These are phyloP conservation scores for Nibea albiflora DNA, from an alignment of 2,113 vertebrate genomes.

Conservation along the genomic window DNA sequence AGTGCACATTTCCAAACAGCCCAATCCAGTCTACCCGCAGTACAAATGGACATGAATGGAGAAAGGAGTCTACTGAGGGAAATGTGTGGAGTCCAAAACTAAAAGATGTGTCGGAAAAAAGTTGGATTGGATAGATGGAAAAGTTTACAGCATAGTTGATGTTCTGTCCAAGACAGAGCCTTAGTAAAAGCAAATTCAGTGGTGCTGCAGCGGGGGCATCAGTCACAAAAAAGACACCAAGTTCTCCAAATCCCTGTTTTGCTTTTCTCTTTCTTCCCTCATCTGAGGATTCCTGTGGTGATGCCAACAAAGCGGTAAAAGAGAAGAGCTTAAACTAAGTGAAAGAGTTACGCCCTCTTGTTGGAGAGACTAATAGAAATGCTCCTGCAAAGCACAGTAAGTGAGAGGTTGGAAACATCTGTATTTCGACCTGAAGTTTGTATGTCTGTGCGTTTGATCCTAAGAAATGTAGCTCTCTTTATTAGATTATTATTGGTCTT, in stretches of 20 bases:
- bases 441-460: not conserved
- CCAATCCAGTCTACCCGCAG: not conserved
- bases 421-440: constrained; percentile 1
- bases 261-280: constrained; percentile 3
- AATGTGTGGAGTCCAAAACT: not conserved
- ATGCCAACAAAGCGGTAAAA: constrained; percentile 8
- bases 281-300: not conserved
- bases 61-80: not conserved
- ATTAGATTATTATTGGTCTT: constrained; percentile 30
- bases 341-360: constrained; percentile 26
- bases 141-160: not conserved
- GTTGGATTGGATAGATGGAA: not conserved
- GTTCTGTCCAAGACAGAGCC: constrained; percentile 6
- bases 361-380: constrained; percentile 34
- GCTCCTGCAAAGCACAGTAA: not conserved
- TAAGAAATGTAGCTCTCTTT: not conserved
- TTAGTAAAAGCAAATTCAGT: constrained; percentile 8
- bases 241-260: constrained; percentile 14
- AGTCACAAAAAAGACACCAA: not conserved
- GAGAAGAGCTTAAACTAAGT: constrained; percentile 44
- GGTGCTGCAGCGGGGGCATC: not conserved
- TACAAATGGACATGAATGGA: not conserved
- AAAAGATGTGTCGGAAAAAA: not conserved
- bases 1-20: not conserved
- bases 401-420: not conserved